phyloP scores from a whole-genome alignment of 2,888 invertebrate genomes.

The Coremacera marginata region DNA sequence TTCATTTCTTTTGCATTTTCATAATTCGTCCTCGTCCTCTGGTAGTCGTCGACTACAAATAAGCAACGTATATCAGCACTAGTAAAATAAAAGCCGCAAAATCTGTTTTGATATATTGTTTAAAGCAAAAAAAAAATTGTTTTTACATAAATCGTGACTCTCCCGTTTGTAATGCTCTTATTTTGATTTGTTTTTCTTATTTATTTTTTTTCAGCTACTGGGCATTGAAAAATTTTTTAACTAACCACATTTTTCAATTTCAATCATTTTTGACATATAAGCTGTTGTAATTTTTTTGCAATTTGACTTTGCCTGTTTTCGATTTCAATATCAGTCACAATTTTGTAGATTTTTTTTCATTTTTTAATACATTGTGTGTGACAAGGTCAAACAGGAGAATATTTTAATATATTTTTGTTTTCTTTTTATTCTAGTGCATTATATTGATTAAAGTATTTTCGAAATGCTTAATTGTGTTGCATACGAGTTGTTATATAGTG shows the following conservation, averaged over 20 bases:
- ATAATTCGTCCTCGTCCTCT: background rate
- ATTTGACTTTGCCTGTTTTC: background rate
- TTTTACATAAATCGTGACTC: constrained; percentile 9
- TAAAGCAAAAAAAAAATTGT: constrained; percentile 22
- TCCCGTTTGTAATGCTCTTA: constrained; percentile 28
- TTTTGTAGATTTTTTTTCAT: background rate
- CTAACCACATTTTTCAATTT: constrained; percentile 49
- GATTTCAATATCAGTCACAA: background rate
- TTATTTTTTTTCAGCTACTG: background rate
- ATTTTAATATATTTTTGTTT: background rate
- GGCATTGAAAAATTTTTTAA: background rate
- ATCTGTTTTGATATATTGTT: constrained; percentile 51
- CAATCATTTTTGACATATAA: constrained; percentile 23
- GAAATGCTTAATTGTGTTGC: no score
- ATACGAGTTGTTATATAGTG: no score
- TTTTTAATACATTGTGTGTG: background rate
- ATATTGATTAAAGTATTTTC: background rate
- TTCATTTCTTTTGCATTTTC: background rate
- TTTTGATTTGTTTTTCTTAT: constrained; percentile 34
- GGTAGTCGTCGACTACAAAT: background rate
- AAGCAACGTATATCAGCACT: background rate
- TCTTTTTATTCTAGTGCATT: no score
- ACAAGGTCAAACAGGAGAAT: constrained; percentile 3
- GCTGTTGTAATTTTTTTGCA: background rate
- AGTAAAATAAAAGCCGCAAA: constrained; percentile 23